phyloP scores from a whole-genome alignment of 2,797 vertebrate species.

The Characodon lateralis region DNA sequence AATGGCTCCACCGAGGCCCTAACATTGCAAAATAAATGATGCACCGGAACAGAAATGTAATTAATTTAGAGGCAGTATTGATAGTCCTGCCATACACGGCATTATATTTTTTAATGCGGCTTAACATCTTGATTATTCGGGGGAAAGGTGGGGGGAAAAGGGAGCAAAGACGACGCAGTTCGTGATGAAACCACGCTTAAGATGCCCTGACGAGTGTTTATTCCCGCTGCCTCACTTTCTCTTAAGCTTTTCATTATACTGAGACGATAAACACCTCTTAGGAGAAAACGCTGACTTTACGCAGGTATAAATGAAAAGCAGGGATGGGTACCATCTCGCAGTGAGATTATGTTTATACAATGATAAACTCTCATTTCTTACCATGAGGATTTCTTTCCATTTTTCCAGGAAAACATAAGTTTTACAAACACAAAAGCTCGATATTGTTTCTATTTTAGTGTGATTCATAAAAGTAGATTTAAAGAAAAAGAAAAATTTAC shows the following conservation, averaged over 20 bases:
- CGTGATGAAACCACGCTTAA: conserved; percentile 75
- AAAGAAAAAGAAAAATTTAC: background rate
- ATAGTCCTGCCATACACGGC: conserved; percentile 97
- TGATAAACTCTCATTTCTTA: conserved; percentile 11
- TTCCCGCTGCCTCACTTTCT: conserved; percentile 75
- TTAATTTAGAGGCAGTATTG: conserved; percentile 99
- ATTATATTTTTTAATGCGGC: conserved; percentile 98
- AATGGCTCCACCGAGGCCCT: conserved; percentile 97
- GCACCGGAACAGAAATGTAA: conserved; percentile 98
- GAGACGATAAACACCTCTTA: conserved; percentile 70
- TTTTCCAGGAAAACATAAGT: background rate
- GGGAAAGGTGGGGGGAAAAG: conserved; percentile 60
- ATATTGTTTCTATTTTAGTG: background rate
- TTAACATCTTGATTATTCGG: conserved; percentile 95
- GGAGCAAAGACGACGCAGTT: conserved; percentile 67
- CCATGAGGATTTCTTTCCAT: conserved; percentile 13
- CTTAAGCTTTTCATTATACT: conserved; percentile 82
- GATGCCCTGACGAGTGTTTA: conserved; percentile 76
- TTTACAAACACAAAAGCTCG: background rate
- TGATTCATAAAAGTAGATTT: background rate
- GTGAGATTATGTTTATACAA: conserved; percentile 38
- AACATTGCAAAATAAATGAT: conserved; percentile 97
- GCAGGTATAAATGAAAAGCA: conserved; percentile 45
- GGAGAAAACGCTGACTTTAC: conserved; percentile 62
- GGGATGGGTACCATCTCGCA: conserved; percentile 30